A percentile compares a stretch with the other conserved stretches of the same genome.
These are phyloP conservation scores for Cebidichthys violaceus DNA, from an alignment of 2,113 vertebrate genomes.

Conservation along the genomic window DNA sequence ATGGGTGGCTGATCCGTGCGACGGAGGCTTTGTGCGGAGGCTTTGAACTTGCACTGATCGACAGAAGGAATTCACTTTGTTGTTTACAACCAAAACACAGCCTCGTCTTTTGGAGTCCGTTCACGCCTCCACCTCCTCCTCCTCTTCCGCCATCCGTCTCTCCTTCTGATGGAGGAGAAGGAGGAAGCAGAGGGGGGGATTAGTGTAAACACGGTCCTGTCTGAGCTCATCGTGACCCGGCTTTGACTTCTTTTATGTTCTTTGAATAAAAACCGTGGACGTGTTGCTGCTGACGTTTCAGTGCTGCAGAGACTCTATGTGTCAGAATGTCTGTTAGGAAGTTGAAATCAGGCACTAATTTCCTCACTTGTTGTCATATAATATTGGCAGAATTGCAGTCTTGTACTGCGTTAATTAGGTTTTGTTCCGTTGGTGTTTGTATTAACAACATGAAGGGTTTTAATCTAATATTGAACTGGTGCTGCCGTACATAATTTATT, in stretches of 20 bases:
- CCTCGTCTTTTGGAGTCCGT: neutral
- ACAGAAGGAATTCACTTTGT: slow-evolving; percentile 62
- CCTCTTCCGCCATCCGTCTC: neutral
- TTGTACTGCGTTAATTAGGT: slow-evolving; percentile 8
- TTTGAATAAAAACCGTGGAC: neutral
- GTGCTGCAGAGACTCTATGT: no score
- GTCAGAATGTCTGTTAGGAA: neutral
- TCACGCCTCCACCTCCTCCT: neutral
- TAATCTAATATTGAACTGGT: neutral
- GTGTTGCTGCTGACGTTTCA: neutral
- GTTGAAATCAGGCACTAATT: neutral
- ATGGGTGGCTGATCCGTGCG: slow-evolving; percentile 39
- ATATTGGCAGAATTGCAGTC: neutral
- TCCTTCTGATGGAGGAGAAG: neutral
- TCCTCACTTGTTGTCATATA: neutral
- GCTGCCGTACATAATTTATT: neutral
- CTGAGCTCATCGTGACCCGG: slow-evolving; percentile 25
- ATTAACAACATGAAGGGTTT: neutral
- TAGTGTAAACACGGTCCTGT: neutral
- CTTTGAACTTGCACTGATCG: slow-evolving; percentile 61
- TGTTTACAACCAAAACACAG: slow-evolving; percentile 55
- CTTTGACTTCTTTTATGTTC: slow-evolving; percentile 38
- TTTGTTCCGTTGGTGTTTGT: neutral
- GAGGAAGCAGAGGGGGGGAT: neutral
- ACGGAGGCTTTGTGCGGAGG: slow-evolving; percentile 36